Evolutionary conservation across 2,797 vertebrate genomes (phyloP), one percentile per base, ranked within the genome.

Genomic region (Adelosebastes latens): DNA sequence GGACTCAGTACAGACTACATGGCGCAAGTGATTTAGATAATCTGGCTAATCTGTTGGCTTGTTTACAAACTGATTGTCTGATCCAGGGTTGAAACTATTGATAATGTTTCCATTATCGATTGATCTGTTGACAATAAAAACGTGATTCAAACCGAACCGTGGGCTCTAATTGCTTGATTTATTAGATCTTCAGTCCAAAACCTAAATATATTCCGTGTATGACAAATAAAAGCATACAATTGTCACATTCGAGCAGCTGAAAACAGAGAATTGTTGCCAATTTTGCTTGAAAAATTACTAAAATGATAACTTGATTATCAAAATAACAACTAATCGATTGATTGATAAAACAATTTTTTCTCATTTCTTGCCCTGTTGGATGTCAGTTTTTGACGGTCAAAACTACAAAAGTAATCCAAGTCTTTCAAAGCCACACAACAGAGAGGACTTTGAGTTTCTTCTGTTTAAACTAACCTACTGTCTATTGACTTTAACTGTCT

Each of bases 291-390:
- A 46, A 55, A 52, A 56, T 22, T 6, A 59, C 49, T 70, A 32
- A 32, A 32, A 32, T 32, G 7, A 32, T 32, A 32, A 2, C 8
- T 42, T 18, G 1, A 73, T 29, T 24, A 5, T 32, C 22, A 18
- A 46, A 75, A 66, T 39, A 64, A 9, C 32, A 27, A 3, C 0
- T 34, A 36, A 29, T 39, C 7, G 34, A 34, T 22, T 4, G 16
- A 55, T 22, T 4, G 16, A 55, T 9, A 2, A n/a, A n/a, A n/a
- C n/a, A n/a, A n/a, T n/a, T n/a, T n/a, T 31, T 0, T 0, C 10
- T 58, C 18, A 62, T 59, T n/a, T 46, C 7, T 29, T 42, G n/a
- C 8, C 59, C 18, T 12, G 42, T 72, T 65, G 56, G 25, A 25
- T 18, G 29, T 49, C 3, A 12, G 14, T 59, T 31, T 9, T 53